Percentiles rank a stretch among this genome's conserved stretches.
Conservation (phyloP, 2,797 vertebrate genomes). For the Cottoperca gobio region DNA sequence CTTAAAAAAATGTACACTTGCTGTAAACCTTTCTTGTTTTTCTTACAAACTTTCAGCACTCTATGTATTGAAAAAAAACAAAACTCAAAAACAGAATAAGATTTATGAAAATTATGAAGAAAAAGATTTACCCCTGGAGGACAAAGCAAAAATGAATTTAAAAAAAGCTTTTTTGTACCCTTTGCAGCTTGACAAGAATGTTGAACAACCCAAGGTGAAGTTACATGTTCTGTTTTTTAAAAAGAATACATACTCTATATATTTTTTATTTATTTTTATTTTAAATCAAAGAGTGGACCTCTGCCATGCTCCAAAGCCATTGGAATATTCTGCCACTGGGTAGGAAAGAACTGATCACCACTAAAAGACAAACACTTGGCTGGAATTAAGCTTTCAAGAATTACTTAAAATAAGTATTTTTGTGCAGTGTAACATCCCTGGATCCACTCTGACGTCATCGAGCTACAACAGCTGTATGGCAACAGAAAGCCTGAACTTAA, state of each 20-base stretch:
- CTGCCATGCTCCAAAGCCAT: constrained; percentile 72
- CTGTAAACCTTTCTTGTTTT: constrained; percentile 68
- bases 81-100: constrained; percentile 46
- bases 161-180: constrained; percentile 55
- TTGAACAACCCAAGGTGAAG: constrained; percentile 51
- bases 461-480: constrained; percentile 52
- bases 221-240: constrained; percentile 45
- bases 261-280: constrained; percentile 72
- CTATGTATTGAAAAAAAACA: constrained; percentile 30
- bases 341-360: constrained; percentile 42
- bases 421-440: constrained; percentile 44
- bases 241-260: constrained; percentile 68
- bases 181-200: constrained; percentile 61
- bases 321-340: constrained; percentile 48
- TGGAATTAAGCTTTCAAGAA: constrained; percentile 36
- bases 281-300: constrained; percentile 66
- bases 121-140: constrained; percentile 20
- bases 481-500: constrained; percentile 44
- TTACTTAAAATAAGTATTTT: constrained; percentile 32
- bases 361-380: constrained; percentile 36
- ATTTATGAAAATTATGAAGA: constrained; percentile 38
- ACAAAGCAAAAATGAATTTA: constrained; percentile 1
- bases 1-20: constrained; percentile 70
- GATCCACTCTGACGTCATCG: constrained; percentile 50
- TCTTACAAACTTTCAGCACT: constrained; percentile 62